Evolutionary conservation across 2,113 vertebrate species (phyloP), one percentile per base, ranked within the genome.

Genomic region (Talpa occidentalis): DNA sequence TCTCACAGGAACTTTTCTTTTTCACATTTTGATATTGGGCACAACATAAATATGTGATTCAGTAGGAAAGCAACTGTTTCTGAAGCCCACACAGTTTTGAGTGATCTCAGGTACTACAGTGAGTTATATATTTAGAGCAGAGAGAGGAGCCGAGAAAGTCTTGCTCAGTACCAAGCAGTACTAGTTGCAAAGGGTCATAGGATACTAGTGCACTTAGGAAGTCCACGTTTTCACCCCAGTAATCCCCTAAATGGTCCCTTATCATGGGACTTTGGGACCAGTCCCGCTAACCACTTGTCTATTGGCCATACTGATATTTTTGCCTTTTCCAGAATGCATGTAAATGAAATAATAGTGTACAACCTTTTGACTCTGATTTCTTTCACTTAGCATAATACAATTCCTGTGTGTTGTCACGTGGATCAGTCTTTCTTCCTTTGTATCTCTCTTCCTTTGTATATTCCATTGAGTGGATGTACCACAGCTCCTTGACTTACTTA

Each of bases 1-100:
- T 85, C 82, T 92, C 42, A 52, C 56, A 69, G 82, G 73, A 73
- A 91, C 91, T 88, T 94, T 86, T 49, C 52, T 73, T 96, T 92
- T 72, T 83, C 88, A 88, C 24, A 47, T 82, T 87, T 91, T 93
- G 40, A 78, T 84, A 81, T 16, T 54, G 72, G 87, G 28, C 67
- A 80, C 22, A n/a, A 52, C 37, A 92, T 66, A 80, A 93, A 92
- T 62, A 21, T 49, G 60, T 30, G 66, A 88, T 92, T 72, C 66
- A 81, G 52, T 76, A 74, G 73, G 52, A 72, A 77, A 81, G 28
- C 80, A 77, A 6, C 15, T 6, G 60, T 92, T 32, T 28, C 32
- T 10, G 26, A 77, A 35, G 32, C 64, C 24, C 90, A 30, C 28
- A 40, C n/a, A 10, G 49, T n/a, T 52, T 1, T 77, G 60, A 91